Percentiles rank a stretch among this genome's conserved stretches.
Conservation (phyloP, 2,888 invertebrate genomes). For the Chloromyia formosa region DNA sequence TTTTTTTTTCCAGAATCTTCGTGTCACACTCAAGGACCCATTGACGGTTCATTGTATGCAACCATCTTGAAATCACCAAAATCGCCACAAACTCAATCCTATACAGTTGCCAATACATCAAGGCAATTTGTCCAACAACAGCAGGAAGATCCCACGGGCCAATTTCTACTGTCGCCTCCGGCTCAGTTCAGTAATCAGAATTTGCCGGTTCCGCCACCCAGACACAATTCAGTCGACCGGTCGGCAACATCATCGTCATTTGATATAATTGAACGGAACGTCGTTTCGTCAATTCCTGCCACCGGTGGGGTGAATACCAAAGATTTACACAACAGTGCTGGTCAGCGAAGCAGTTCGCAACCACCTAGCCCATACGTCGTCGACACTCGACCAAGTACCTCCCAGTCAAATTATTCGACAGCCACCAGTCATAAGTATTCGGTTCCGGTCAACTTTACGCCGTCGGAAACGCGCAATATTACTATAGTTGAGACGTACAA, state of each 20-base stretch:
- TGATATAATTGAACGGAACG: constrained; percentile 22
- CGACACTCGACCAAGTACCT: constrained; percentile 51
- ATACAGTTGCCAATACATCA: not conserved
- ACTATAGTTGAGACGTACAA: constrained; percentile 50
- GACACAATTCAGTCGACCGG: constrained; percentile 17
- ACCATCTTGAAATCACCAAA: constrained; percentile 64
- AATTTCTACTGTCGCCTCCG: constrained; percentile 51
- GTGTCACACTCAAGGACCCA: constrained; percentile 81
- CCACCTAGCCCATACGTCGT: constrained; percentile 37
- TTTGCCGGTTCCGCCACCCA: constrained; percentile 48
- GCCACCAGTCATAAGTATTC: constrained; percentile 49
- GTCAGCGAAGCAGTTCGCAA: constrained; percentile 32
- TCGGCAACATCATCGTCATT: constrained; percentile 29
- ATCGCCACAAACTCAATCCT: constrained; percentile 49
- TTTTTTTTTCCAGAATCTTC: constrained; percentile 49
- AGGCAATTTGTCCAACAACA: constrained; percentile 1
- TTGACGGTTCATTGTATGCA: constrained; percentile 92
- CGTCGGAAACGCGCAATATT: constrained; percentile 45
- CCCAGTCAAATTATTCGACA: constrained; percentile 51
- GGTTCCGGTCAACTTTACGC: constrained; percentile 22
- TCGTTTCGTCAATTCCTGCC: not conserved
- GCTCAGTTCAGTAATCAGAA: constrained; percentile 52
- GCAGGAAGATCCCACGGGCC: constrained; percentile 28
- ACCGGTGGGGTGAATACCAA: constrained; percentile 3
- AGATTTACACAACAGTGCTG: constrained; percentile 18